Base-by-base conservation (phyloP, 2,888 invertebrate species). In the Lasioglossum pauxillum region DNA sequence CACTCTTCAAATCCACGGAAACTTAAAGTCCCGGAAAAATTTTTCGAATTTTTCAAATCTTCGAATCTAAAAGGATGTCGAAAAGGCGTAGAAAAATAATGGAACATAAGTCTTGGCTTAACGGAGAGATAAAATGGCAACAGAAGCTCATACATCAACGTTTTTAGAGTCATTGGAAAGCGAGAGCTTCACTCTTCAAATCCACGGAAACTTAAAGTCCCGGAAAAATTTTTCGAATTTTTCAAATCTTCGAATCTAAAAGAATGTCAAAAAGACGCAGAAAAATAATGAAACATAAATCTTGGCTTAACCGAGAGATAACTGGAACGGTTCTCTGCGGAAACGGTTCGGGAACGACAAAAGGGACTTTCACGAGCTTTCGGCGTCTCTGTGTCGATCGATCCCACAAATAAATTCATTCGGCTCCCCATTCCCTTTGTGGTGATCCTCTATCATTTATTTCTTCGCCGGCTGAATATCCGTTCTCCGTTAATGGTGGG, bases 381-480 rank as follows among this genome's bases (percentile, higher is more conserved):
- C 27, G 60, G 60, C 60, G 27, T 27, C 12, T 14, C 60, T 14
- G 27, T 27, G 60, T 27, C 60, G 60, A 60, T 60, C 60, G 60
- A 60, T 60, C 60, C 27, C 60, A 31, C 60, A 60, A 60, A 60
- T 60, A 60, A 60, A 60, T 60, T 60, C 60, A 60, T 27, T 49
- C 67, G 57, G 27, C 16, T 12, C 57, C n/a, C 31, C 23, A 31
- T 10, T 44, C 49, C 53, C 64, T 35, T 38, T 27, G 38, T 44
- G 35, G 35, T 46, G 44, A 31, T 35, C 64, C 75, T 80, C 46
- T 44, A 79, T 41, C 23, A 53, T 19, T 75, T 57, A 10, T 44
- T 57, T 41, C 60, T 53, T 64, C 75, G 35, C 27, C 60, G 27
- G 31, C 27, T 27, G 60, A 60, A 75, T 38, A 64, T 76, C 64